Percentiles rank a stretch among this genome's conserved stretches.
phyloP scores from a whole-genome alignment of 2,797 vertebrate species.

The Hydrolagus colliei region DNA sequence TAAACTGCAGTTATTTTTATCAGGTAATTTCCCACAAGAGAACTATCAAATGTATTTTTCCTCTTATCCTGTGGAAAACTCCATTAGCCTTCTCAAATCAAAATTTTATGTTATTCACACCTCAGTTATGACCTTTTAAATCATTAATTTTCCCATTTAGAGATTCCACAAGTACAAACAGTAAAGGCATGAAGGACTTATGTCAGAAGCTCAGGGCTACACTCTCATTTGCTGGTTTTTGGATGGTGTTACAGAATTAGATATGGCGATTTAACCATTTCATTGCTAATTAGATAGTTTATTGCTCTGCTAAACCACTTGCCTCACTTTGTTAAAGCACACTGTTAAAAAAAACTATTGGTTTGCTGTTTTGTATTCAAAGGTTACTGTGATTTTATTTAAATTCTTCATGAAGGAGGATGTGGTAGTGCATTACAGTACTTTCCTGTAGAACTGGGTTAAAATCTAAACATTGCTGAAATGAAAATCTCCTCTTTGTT shows the following conservation, averaged over 20 bases:
- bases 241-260: background rate
- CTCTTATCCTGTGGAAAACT: background rate
- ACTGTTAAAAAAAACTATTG: too few species aligned
- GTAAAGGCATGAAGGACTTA: background rate
- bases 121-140: background rate
- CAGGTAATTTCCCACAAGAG: background rate
- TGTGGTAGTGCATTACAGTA: background rate
- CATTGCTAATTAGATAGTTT: background rate
- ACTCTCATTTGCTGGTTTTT: background rate
- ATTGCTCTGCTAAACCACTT: background rate
- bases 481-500: too few species aligned
- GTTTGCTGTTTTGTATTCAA: too few species aligned
- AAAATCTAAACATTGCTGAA: too few species aligned
- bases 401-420: background rate
- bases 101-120: background rate
- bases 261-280: background rate
- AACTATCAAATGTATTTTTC: background rate
- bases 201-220: background rate
- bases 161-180: background rate
- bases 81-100: background rate
- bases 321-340: background rate
- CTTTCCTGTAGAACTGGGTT: background rate
- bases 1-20: too few species aligned
- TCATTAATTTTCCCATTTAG: conserved; percentile 9
- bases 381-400: background rate